These are phyloP conservation scores for Strix occidentalis DNA, from an alignment of 2,797 vertebrate species.

Conservation along the genomic window DNA sequence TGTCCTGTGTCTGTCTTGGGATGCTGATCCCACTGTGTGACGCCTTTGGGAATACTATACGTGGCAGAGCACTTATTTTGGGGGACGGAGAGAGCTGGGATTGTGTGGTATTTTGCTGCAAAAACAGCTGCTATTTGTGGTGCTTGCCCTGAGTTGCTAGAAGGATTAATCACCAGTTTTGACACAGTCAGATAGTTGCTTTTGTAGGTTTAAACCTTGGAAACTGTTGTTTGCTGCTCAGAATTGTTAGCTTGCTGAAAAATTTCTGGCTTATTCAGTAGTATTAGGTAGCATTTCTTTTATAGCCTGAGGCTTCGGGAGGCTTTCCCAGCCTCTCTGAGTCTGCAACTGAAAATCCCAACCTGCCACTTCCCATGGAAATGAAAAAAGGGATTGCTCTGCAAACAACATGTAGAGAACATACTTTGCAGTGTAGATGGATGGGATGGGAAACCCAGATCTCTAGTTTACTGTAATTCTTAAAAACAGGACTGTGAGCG, in stretches of 20 bases:
- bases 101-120: neutral
- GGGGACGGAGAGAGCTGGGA: neutral
- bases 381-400: neutral
- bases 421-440: neutral
- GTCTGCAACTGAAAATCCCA: neutral
- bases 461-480: neutral
- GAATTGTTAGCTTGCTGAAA: neutral
- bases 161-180: neutral
- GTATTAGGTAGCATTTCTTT: neutral
- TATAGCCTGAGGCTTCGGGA: neutral
- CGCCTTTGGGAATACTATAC: constrained; percentile 2
- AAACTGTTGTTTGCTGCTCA: neutral
- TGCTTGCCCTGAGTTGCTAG: neutral
- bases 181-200: neutral
- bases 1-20: neutral
- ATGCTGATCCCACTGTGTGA: neutral
- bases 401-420: neutral
- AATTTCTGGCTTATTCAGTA: neutral
- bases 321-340: neutral
- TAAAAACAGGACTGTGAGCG: neutral
- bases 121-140: constrained; percentile 58
- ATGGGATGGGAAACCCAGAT: neutral
- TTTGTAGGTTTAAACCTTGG: neutral
- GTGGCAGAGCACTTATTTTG: neutral
- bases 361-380: neutral